A percentile compares a stretch with the other conserved stretches of the same genome.
These are phyloP conservation scores for Odontophorus gujanensis DNA, from an alignment of 2,113 vertebrate species.

Conservation along the genomic window DNA sequence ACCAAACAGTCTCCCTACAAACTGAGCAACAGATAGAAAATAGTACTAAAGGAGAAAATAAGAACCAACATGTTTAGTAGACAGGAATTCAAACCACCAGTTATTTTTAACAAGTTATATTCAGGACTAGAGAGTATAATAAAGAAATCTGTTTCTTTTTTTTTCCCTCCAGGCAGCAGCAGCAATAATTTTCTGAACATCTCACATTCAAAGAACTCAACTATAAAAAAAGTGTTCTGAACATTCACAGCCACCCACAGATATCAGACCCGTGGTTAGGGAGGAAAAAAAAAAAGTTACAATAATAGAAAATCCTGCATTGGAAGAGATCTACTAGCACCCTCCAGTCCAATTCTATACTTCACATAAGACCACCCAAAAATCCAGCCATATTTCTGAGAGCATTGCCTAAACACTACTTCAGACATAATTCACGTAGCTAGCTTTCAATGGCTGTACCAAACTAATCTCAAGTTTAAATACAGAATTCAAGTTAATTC, in stretches of 20 bases:
- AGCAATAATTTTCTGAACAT: background rate
- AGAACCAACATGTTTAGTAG: background rate
- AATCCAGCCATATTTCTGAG: background rate
- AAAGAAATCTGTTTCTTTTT: background rate
- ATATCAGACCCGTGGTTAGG: rapidly evolving
- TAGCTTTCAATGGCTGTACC: background rate
- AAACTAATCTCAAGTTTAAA: background rate
- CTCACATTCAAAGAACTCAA: background rate
- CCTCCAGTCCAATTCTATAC: background rate
- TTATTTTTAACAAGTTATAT: background rate
- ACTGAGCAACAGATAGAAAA: background rate
- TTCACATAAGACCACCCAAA: background rate
- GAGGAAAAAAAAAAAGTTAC: background rate
- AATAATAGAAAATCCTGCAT: background rate
- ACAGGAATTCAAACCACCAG: too few species aligned
- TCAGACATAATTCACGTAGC: background rate
- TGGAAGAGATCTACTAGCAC: background rate
- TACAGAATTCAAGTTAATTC: background rate
- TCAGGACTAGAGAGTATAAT: background rate
- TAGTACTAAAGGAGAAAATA: background rate
- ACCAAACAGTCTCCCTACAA: background rate
- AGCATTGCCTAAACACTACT: background rate
- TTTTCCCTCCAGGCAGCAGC: background rate
- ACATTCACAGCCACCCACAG: background rate
- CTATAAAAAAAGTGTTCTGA: background rate